A percentile compares a stretch with the other conserved stretches of the same genome.
phyloP scores from a whole-genome alignment of 2,888 invertebrate species.

The Nymphalis c-album region DNA sequence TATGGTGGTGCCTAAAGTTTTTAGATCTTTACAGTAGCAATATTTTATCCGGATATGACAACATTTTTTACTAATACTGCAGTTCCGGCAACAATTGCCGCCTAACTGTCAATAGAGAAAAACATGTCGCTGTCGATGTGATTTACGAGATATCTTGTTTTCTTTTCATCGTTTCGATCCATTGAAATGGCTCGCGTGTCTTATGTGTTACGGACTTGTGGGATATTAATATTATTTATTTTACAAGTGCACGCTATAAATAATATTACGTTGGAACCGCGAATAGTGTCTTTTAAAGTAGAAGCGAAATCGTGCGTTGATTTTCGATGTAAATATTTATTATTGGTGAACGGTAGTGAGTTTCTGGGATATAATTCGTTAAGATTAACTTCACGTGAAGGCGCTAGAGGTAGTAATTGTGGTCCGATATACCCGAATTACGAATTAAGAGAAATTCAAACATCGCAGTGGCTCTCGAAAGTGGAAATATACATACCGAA shows the following conservation, averaged over 20 bases:
- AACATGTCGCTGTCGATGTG: conserved; percentile 63
- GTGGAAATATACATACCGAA: conserved; percentile 59
- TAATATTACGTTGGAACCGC: conserved; percentile 38
- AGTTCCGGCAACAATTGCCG: conserved; percentile 75
- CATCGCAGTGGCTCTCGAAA: conserved; percentile 54
- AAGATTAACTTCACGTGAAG: conserved; percentile 64
- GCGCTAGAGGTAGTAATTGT: conserved; percentile 60
- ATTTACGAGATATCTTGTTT: conserved; percentile 51
- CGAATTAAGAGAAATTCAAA: conserved; percentile 64
- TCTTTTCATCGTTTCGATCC: conserved; percentile 50
- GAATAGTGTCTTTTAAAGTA: conserved; percentile 46
- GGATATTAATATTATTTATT: conserved; percentile 63
- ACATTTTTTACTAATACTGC: conserved; percentile 52
- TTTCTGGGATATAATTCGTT: conserved; percentile 71
- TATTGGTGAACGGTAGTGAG: conserved; percentile 66
- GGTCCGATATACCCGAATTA: conserved; percentile 65
- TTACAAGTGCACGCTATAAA: conserved; percentile 48
- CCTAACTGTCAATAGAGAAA: conserved; percentile 66
- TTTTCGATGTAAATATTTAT: conserved; percentile 73
- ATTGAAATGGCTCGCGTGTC: conserved; percentile 64
- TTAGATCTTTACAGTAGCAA: conserved; percentile 5
- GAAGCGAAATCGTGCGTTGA: conserved; percentile 44
- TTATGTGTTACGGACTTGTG: conserved; percentile 75
- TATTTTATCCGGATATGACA: conserved; percentile 58
- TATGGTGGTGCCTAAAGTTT: background rate